A percentile compares a stretch with the other conserved stretches of the same genome.
Conservation (phyloP, 2,888 invertebrate species). For the Alcis repandata region DNA sequence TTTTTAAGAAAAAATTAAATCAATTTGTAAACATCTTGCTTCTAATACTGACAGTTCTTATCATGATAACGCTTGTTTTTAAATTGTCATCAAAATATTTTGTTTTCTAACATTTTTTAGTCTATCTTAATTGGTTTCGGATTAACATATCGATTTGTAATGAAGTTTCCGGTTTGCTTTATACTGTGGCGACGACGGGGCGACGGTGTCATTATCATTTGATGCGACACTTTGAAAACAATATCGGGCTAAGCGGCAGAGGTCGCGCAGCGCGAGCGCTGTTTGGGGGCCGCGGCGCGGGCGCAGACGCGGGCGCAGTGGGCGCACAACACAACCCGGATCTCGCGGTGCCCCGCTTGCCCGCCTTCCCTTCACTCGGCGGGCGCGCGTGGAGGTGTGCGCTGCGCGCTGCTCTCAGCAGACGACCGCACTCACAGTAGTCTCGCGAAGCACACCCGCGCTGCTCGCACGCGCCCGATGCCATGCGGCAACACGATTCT, state of each 20-base stretch:
- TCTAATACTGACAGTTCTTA: background rate
- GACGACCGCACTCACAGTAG: slow-evolving; percentile 60
- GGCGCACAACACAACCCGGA: slow-evolving; percentile 85
- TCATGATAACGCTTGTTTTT: background rate
- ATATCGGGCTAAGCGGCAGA: slow-evolving; percentile 66
- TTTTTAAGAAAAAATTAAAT: too few species aligned
- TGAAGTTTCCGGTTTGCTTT: slow-evolving; percentile 12
- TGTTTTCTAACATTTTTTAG: background rate
- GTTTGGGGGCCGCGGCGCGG: slow-evolving; percentile 77
- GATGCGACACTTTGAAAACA: slow-evolving; percentile 49
- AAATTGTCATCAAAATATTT: too few species aligned
- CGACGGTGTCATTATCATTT: slow-evolving; percentile 13
- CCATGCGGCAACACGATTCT: slow-evolving; percentile 72
- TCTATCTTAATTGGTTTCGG: background rate
- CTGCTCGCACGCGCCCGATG: slow-evolving; percentile 71
- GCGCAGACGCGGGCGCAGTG: slow-evolving; percentile 74
- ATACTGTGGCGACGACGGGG: slow-evolving; percentile 18
- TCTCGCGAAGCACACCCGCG: slow-evolving; percentile 77
- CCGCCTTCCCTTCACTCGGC: slow-evolving; percentile 85
- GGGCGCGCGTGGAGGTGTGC: slow-evolving; percentile 75
- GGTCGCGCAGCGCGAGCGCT: slow-evolving; percentile 65
- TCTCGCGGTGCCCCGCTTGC: slow-evolving; percentile 83
- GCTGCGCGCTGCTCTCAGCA: slow-evolving; percentile 57
- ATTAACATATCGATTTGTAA: background rate
- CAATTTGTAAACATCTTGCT: background rate